phyloP scores from a whole-genome alignment of 2,888 invertebrate genomes.

The Xestia c-nigrum region DNA sequence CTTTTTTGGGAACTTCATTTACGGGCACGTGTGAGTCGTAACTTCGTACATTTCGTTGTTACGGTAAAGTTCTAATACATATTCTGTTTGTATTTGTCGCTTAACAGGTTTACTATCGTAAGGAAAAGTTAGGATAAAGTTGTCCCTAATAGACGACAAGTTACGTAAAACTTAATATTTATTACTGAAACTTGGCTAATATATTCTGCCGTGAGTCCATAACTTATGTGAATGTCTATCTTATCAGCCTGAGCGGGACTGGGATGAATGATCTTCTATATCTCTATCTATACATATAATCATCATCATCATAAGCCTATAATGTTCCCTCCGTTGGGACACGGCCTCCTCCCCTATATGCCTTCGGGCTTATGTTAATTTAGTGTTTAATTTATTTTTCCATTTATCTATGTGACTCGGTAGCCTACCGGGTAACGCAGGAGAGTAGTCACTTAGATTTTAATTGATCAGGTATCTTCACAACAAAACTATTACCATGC shows the following conservation, averaged over 20 bases:
- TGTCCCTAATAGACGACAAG: constrained; percentile 18
- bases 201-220: constrained; percentile 21
- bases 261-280: constrained; percentile 9
- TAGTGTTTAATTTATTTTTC: too few relatives aligned
- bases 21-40: constrained; percentile 9
- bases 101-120: constrained; percentile 23
- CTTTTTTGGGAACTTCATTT: constrained; percentile 44
- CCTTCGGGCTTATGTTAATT: too few relatives aligned
- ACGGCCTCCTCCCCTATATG: too few relatives aligned
- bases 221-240: constrained; percentile 3
- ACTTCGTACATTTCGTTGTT: constrained; percentile 1
- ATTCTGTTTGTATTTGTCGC: constrained; percentile 10
- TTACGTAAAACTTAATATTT: constrained; percentile 41
- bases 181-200: constrained; percentile 47
- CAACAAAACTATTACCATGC: too few relatives aligned
- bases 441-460: too few relatives aligned
- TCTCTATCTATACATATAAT: too few relatives aligned
- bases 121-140: constrained; percentile 29
- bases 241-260: background rate
- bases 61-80: constrained; percentile 12
- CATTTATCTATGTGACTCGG: too few relatives aligned
- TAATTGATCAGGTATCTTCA: too few relatives aligned
- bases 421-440: too few relatives aligned
- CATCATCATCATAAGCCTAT: too few relatives aligned
- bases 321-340: too few relatives aligned